phyloP scores from a whole-genome alignment of 2,888 invertebrate genomes.

The Noctua janthina region DNA sequence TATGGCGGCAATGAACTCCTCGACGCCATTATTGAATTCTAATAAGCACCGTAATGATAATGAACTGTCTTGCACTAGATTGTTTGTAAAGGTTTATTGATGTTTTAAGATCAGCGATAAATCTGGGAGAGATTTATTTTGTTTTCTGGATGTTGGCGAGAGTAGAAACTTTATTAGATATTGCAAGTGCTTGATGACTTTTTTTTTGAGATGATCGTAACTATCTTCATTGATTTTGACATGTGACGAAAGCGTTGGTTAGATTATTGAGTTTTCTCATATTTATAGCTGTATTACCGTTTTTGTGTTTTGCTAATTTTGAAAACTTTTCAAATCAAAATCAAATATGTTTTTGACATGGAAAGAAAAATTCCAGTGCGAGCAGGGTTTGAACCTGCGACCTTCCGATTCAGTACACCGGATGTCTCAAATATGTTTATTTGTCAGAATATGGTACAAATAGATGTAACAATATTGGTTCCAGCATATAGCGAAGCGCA shows the following conservation, averaged over 20 bases:
- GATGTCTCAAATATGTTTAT: too few relatives aligned
- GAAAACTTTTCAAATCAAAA: too few relatives aligned
- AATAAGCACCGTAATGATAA: constrained; percentile 70
- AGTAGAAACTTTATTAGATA: not conserved
- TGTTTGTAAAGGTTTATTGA: constrained; percentile 47
- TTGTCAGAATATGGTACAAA: too few relatives aligned
- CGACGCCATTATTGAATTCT: constrained; percentile 71
- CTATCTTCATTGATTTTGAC: not conserved
- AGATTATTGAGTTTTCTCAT: not conserved
- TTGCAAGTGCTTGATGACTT: not conserved
- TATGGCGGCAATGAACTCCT: constrained; percentile 73
- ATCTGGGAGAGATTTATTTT: constrained; percentile 27
- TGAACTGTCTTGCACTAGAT: constrained; percentile 61
- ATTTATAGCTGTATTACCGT: not conserved
- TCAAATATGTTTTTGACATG: too few relatives aligned
- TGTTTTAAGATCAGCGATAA: constrained; percentile 13
- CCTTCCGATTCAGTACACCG: too few relatives aligned
- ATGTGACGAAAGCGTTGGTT: not conserved
- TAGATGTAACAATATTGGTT: too few relatives aligned
- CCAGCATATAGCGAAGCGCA: too few relatives aligned
- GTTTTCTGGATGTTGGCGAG: not conserved
- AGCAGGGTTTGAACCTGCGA: too few relatives aligned
- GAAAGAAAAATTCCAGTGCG: too few relatives aligned
- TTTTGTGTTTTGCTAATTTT: not conserved
- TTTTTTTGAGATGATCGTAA: not conserved